Evolutionary conservation across 2,888 invertebrate species (phyloP).

Genomic region (Sinopyrophorus schimmeli): DNA sequence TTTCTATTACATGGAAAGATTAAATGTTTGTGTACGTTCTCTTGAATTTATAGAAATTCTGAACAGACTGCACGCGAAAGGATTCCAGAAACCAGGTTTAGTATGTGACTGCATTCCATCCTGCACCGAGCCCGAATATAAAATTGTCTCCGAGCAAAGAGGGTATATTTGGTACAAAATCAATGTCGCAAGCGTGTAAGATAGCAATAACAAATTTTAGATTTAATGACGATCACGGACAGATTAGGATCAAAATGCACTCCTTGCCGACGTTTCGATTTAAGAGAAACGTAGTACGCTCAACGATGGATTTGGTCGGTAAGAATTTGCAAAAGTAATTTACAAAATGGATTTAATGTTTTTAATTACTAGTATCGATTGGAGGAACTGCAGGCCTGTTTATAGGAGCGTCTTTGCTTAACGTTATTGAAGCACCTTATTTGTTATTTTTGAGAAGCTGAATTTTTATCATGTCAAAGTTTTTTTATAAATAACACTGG

Average conservation of each 20-base stretch:
- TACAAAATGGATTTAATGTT: not conserved
- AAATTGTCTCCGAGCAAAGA: slow-evolving; percentile 56
- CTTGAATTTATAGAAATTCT: slow-evolving; percentile 54
- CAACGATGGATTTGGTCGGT: slow-evolving; percentile 66
- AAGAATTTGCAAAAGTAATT: slow-evolving; percentile 35
- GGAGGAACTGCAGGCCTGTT: slow-evolving; percentile 66
- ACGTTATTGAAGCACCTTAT: slow-evolving; percentile 62
- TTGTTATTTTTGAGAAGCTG: slow-evolving; percentile 57
- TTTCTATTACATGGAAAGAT: no score
- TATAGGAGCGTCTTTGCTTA: slow-evolving; percentile 64
- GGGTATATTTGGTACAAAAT: slow-evolving; percentile 50
- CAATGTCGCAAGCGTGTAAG: no score
- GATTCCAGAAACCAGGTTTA: slow-evolving; percentile 54
- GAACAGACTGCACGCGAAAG: slow-evolving; percentile 53
- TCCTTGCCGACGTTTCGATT: slow-evolving; percentile 62
- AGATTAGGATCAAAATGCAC: slow-evolving; percentile 58
- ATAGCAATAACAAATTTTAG: no score
- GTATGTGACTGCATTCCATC: slow-evolving; percentile 64
- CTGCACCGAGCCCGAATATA: slow-evolving; percentile 64
- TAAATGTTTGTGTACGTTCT: no score
- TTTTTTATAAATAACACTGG: not conserved
- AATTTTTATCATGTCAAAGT: not conserved
- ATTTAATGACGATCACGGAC: no score
- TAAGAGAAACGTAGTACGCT: slow-evolving; percentile 63
- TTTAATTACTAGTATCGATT: slow-evolving; percentile 57